Percentiles rank a stretch among this genome's conserved stretches.
These are phyloP conservation scores for Salvelinus namaycush DNA, from an alignment of 2,113 vertebrate species.

Conservation along the genomic window DNA sequence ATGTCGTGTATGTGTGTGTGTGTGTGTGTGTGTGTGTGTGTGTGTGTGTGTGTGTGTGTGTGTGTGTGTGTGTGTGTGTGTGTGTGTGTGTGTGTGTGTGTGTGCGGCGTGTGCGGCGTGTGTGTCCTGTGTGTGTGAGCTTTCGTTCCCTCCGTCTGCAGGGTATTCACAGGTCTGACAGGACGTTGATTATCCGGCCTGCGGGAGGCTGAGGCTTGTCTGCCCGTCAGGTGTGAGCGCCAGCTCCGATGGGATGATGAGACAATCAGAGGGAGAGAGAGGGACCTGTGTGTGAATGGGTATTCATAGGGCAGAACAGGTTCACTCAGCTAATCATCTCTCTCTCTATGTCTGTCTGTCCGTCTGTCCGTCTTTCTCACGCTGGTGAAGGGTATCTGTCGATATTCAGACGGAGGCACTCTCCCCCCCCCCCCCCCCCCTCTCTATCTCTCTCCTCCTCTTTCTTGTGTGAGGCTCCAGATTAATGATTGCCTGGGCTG, in stretches of 20 bases:
- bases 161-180: constrained; percentile 94
- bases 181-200: constrained; percentile 96
- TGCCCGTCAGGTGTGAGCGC: constrained; percentile 87
- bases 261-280: constrained; percentile 83
- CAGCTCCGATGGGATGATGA: constrained; percentile 82
- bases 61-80: too few relatives aligned
- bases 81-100: too few relatives aligned
- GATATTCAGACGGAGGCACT: too few relatives aligned
- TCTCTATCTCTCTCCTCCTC: constrained; percentile 8
- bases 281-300: constrained; percentile 31
- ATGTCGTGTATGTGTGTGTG: not conserved
- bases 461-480: constrained; percentile 31
- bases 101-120: too few relatives aligned
- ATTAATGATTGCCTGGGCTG: constrained; percentile 56
- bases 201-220: constrained; percentile 89
- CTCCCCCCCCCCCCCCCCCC: too few relatives aligned
- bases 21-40: not conserved
- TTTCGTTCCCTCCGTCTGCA: constrained; percentile 76
- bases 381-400: not conserved
- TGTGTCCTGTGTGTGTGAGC: constrained; percentile 20
- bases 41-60: not conserved
- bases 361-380: not conserved
- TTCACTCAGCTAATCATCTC: constrained; percentile 28
- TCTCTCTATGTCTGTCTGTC: constrained; percentile 30
- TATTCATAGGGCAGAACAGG: constrained; percentile 21